These are phyloP conservation scores for Mus pahari DNA, from an alignment of 2,113 vertebrate genomes.

Conservation along the genomic window DNA sequence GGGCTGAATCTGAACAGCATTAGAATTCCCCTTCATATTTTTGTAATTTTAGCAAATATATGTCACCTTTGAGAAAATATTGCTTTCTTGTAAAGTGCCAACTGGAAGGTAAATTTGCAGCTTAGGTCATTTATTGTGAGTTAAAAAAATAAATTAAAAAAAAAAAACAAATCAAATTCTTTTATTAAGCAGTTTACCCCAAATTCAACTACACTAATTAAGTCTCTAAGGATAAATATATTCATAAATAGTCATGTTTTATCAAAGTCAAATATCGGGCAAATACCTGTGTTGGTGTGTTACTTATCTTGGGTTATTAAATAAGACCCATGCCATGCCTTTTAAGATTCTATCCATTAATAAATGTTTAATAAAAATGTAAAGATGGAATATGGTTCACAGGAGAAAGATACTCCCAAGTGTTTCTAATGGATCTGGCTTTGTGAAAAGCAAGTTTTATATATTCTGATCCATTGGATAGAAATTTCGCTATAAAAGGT, in stretches of 20 bases:
- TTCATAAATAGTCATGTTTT: slow-evolving; percentile 64
- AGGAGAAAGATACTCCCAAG: slow-evolving; percentile 50
- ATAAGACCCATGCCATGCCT: slow-evolving; percentile 52
- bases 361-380: slow-evolving; percentile 75
- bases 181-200: slow-evolving; percentile 67
- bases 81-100: slow-evolving; percentile 54
- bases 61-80: slow-evolving; percentile 29
- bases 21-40: slow-evolving; percentile 14
- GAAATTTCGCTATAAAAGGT: slow-evolving; percentile 86
- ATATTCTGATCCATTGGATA: slow-evolving; percentile 87
- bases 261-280: slow-evolving; percentile 74
- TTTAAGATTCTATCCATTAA: slow-evolving; percentile 71
- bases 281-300: slow-evolving; percentile 66
- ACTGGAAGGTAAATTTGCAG: slow-evolving; percentile 56
- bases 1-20: neutral
- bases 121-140: slow-evolving; percentile 63
- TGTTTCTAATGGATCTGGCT: slow-evolving; percentile 81
- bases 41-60: slow-evolving; percentile 58
- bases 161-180: slow-evolving; percentile 54
- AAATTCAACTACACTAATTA: slow-evolving; percentile 66
- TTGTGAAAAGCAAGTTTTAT: slow-evolving; percentile 85
- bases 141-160: slow-evolving; percentile 7
- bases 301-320: slow-evolving; percentile 45
- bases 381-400: slow-evolving; percentile 75
- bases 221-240: slow-evolving; percentile 47